phyloP scores from a whole-genome alignment of 1,140 invertebrate species.

The Venustaconcha ellipsiformis region DNA sequence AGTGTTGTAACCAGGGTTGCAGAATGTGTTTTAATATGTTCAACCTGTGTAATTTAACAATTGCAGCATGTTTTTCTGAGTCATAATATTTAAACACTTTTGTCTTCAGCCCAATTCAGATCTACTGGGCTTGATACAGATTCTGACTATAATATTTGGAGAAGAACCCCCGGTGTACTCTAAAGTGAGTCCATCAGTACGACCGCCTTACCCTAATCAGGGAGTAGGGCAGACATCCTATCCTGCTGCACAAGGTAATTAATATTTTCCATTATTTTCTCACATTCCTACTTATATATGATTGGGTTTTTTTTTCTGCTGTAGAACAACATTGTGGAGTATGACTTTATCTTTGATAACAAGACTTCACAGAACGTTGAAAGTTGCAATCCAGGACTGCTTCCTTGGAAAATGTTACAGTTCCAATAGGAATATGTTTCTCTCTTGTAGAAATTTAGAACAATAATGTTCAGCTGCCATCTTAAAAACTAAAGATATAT shows the following conservation, averaged over 20 bases:
- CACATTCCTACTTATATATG: constrained; percentile 11
- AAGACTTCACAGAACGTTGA: too few species aligned
- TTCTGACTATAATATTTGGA: constrained; percentile 94
- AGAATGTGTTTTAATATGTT: too few species aligned
- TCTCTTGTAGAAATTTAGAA: too few species aligned
- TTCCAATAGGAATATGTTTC: too few species aligned
- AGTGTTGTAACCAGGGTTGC: too few species aligned
- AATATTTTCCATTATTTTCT: constrained; percentile 4
- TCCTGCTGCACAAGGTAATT: constrained; percentile 39
- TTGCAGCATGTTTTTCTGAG: neutral
- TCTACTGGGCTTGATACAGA: constrained; percentile 86
- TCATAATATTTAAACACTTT: constrained; percentile 14
- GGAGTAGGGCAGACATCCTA: constrained; percentile 57
- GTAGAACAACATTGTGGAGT: too few species aligned
- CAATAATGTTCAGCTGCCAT: too few species aligned
- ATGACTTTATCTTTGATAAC: too few species aligned
- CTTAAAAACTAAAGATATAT: too few species aligned
- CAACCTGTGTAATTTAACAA: neutral
- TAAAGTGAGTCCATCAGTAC: constrained; percentile 40
- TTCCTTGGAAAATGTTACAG: too few species aligned
- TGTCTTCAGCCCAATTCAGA: constrained; percentile 81
- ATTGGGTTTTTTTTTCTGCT: too few species aligned
- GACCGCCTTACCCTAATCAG: constrained; percentile 54
- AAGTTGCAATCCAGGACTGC: too few species aligned
- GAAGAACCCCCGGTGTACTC: constrained; percentile 92